A percentile compares a stretch with the other conserved stretches of the same genome.
Conservation (phyloP, 2,797 vertebrate species). For the Chelon auratus region DNA sequence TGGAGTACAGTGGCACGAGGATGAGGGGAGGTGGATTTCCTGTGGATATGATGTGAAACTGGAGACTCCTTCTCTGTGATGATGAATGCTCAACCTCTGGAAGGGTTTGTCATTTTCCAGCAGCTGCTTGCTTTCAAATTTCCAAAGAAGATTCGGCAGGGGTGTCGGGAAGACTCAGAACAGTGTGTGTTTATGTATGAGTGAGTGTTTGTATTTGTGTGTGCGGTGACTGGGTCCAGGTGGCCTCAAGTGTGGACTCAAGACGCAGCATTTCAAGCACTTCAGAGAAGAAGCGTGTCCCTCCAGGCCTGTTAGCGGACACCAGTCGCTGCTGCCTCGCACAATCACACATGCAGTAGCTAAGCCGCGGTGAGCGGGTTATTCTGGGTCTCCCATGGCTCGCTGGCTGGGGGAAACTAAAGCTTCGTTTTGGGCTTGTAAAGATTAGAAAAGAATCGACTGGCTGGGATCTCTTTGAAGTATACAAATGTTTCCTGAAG, state of each 20-base stretch:
- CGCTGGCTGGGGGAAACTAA: conserved; percentile 23
- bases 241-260: conserved; percentile 36
- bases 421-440: conserved; percentile 39
- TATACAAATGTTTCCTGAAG: conserved; percentile 47
- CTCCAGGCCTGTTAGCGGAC: conserved; percentile 45
- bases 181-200: conserved; percentile 7
- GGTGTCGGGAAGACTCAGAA: conserved; percentile 34
- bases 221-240: conserved; percentile 17
- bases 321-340: conserved; percentile 27
- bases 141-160: conserved; percentile 28
- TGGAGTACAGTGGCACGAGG: conserved; percentile 24
- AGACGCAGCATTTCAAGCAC: conserved; percentile 35
- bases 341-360: conserved; percentile 42
- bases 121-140: conserved; percentile 30
- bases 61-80: conserved; percentile 25
- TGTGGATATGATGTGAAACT: conserved; percentile 18
- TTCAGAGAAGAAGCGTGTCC: conserved; percentile 29
- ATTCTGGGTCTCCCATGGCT: conserved; percentile 15
- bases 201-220: not conserved
- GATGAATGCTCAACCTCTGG: conserved; percentile 34
- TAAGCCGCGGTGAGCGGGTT: conserved; percentile 25
- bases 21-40: conserved; percentile 25
- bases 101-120: conserved; percentile 26
- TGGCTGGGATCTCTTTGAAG: conserved; percentile 47
- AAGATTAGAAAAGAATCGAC: conserved; percentile 53